Base-by-base conservation (phyloP, 2,797 vertebrate species). In the Cichlasoma orientale region DNA sequence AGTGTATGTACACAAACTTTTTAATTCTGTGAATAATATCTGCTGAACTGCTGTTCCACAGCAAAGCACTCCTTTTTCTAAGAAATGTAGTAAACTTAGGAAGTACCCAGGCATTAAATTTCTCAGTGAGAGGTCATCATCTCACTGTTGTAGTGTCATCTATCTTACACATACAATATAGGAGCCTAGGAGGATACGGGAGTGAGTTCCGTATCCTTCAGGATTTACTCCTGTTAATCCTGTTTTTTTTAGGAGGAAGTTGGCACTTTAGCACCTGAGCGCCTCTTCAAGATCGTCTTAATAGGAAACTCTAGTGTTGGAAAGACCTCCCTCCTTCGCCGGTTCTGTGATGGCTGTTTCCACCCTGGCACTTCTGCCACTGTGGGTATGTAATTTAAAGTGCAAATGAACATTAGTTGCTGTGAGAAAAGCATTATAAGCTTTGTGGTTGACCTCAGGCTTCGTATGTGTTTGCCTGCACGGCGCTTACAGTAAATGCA, bases 231-330 rank as follows among this genome's bases (percentile, higher is more conserved):
- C 14, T 12, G 29, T 56, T 16, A 53, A 29, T 29, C 19, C 7
- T 31, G 7, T 31, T 31, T 31, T 31, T 31, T 33, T 25, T 87
- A 99, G 98, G 96, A 95, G 75, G 96, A 97, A 79, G 89, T 66
- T 1, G 29, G 72, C 23, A 68, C 33, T 5, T 86, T 72, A 38
- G 86, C 91, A 3, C 97, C 96, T 1, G 97, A 99, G 74, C 95
- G 94, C 3, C 93, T 99, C 77, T 99, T 99, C 92, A 99, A 99
- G 94, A 93, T 99, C 0, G 89, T 99, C 75, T 88, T 98, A 41
- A 96, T 99, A 50, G 97, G 97, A 16, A 97, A 98, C 90, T 98
- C 97, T 0, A 97, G 96, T 0, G 97, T 98, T 4, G 98, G 98
- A 61, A 99, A 99, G 93, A 99, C 97, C 0, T 98, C 96, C 3